phyloP scores from a whole-genome alignment of 2,797 vertebrate species.

The Propithecus deckenii region DNA sequence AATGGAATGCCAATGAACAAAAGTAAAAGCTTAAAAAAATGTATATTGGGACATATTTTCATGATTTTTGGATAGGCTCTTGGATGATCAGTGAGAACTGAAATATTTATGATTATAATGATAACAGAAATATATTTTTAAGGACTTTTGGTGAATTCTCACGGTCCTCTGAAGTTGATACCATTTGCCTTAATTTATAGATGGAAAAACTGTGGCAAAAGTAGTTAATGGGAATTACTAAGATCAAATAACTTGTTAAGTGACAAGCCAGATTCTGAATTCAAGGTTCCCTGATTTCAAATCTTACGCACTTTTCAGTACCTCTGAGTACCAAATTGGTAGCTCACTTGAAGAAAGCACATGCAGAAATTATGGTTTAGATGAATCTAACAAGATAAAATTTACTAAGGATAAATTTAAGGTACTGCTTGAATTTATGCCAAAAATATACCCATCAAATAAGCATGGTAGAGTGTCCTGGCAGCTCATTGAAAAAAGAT shows the following conservation, averaged over 20 bases:
- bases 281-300: conserved; percentile 12
- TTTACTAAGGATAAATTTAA: conserved; percentile 7
- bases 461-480: background rate
- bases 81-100: background rate
- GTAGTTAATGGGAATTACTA: background rate
- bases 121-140: background rate
- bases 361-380: background rate
- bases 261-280: background rate
- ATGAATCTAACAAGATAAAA: conserved; percentile 1
- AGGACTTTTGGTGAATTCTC: background rate
- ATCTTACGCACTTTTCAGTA: background rate
- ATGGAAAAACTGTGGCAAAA: background rate
- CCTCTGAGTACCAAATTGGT: background rate
- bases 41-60: background rate
- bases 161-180: background rate
- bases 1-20: background rate
- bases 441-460: background rate
- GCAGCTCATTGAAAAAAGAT: background rate
- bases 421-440: background rate
- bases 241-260: background rate
- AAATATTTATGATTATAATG: conserved; percentile 7
- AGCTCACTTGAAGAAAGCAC: background rate
- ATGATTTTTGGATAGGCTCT: background rate
- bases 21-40: conserved; percentile 41
- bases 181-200: background rate